phyloP scores from a whole-genome alignment of 2,113 vertebrate genomes.

The Bos indicus region DNA sequence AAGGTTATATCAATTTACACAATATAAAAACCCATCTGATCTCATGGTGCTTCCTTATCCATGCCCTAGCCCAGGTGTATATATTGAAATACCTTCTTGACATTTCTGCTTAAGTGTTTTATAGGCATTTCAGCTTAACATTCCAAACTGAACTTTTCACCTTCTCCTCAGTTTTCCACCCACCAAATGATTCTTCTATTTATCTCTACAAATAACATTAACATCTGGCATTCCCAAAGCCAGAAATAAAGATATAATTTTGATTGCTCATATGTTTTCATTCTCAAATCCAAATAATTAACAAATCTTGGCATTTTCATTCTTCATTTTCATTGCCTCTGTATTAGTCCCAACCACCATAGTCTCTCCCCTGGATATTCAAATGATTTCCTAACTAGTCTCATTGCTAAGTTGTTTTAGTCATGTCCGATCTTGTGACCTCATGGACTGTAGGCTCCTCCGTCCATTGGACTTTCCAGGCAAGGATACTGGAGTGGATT shows the following conservation, averaged over 20 bases:
- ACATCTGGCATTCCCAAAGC: background rate
- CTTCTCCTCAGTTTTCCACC: background rate
- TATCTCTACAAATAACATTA: background rate
- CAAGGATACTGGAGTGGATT: background rate
- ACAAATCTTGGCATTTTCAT: background rate
- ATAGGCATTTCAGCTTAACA: background rate
- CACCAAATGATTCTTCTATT: background rate
- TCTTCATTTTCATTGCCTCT: background rate
- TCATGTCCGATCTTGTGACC: background rate
- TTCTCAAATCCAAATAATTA: background rate
- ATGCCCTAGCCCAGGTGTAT: background rate
- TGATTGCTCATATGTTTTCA: background rate
- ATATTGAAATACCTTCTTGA: background rate
- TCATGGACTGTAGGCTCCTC: background rate
- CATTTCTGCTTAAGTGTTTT: background rate
- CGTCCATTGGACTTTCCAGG: background rate
- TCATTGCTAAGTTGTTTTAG: background rate
- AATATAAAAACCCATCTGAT: background rate
- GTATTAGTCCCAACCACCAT: background rate
- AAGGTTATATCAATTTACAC: background rate
- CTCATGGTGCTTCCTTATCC: background rate
- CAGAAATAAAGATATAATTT: background rate
- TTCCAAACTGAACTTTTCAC: background rate
- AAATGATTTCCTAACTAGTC: background rate
- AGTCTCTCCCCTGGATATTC: accelerated